Evolutionary conservation across 2,797 vertebrate species (phyloP).

Genomic region (Malurus leucopterus): DNA sequence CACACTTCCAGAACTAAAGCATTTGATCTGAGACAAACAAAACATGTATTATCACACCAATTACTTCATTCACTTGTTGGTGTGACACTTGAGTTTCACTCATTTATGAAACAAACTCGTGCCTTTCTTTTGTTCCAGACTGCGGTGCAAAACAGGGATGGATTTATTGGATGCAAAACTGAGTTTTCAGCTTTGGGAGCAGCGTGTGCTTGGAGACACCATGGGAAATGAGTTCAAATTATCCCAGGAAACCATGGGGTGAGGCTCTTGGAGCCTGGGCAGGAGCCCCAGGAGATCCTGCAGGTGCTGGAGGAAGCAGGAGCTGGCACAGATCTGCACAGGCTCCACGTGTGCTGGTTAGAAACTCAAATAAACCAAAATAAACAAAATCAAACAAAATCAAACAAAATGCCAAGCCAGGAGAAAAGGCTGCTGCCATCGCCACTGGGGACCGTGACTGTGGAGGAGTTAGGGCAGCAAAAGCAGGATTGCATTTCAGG

Average conservation of each 20-base stretch:
- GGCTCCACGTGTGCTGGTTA: neutral
- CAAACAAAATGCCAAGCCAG: neutral
- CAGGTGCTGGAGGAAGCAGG: neutral
- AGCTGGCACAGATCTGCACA: neutral
- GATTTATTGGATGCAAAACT: neutral
- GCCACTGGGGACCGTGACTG: neutral
- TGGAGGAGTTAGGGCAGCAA: neutral
- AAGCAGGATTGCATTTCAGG: neutral
- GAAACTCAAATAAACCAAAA: neutral
- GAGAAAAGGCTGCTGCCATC: neutral
- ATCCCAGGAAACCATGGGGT: rapidly evolving
- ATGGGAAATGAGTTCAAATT: rapidly evolving
- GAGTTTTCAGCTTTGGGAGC: neutral
- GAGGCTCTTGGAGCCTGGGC: neutral
- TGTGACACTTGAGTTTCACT: neutral
- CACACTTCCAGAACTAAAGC: neutral
- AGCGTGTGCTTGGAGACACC: no score
- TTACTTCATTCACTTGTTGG: neutral
- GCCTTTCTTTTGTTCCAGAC: rapidly evolving
- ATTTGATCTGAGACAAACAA: neutral
- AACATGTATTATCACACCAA: rapidly evolving
- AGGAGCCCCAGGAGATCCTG: neutral
- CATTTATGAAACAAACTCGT: neutral
- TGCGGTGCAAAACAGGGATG: neutral
- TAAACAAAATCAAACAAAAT: no score